Evolutionary conservation across 2,797 vertebrate genomes (phyloP).

Genomic region (Eulemur rubriventer): DNA sequence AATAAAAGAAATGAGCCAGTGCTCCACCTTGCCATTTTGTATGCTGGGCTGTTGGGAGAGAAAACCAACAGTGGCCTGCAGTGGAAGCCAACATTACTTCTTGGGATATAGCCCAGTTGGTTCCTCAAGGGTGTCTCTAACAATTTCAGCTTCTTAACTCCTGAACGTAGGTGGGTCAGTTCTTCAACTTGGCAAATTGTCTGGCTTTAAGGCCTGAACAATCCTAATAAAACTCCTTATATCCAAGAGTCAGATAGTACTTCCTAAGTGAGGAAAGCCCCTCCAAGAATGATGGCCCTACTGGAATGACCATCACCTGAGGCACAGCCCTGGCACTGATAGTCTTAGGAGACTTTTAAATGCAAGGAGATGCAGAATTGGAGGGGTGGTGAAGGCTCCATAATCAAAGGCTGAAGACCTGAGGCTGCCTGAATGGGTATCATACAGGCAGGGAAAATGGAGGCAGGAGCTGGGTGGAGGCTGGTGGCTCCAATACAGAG

Average conservation of each 20-base stretch:
- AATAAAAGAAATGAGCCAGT: neutral
- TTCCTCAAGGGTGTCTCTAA: neutral
- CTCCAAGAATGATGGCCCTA: neutral
- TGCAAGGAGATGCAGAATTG: neutral
- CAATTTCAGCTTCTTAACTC: neutral
- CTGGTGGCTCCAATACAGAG: neutral
- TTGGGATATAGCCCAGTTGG: neutral
- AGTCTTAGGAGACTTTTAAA: neutral
- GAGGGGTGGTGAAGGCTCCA: neutral
- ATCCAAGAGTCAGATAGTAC: neutral
- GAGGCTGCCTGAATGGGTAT: neutral
- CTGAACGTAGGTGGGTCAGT: neutral
- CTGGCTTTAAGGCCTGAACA: neutral
- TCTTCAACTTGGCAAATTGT: conserved; percentile 29
- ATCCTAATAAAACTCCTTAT: neutral
- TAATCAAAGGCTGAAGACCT: rapidly evolving
- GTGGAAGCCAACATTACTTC: neutral
- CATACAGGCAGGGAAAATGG: neutral
- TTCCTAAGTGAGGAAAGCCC: neutral
- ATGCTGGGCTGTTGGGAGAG: neutral
- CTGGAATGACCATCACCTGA: neutral
- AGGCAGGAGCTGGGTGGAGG: neutral
- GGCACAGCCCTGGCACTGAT: neutral
- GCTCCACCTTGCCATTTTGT: neutral
- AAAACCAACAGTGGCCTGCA: neutral